Conservation (phyloP, 2,113 vertebrate species). For the Urocolius indicus region DNA sequence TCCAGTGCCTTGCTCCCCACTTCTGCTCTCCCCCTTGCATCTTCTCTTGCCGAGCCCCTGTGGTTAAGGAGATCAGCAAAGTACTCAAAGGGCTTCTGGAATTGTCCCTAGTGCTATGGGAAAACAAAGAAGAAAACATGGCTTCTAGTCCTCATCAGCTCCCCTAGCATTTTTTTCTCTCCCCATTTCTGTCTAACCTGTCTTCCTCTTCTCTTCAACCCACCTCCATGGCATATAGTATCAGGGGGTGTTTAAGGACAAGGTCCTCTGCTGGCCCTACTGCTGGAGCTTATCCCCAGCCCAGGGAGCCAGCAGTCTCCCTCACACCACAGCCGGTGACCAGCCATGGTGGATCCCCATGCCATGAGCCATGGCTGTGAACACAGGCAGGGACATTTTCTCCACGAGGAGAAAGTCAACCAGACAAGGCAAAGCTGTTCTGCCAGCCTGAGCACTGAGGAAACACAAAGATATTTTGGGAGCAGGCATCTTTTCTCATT, state of each 20-base stretch:
- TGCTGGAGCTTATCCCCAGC: neutral
- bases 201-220: neutral
- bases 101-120: neutral
- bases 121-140: neutral
- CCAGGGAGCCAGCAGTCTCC: neutral
- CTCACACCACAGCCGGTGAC: neutral
- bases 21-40: fast-evolving
- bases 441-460: neutral
- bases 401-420: neutral
- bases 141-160: neutral
- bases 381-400: fast-evolving
- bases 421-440: neutral
- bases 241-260: neutral
- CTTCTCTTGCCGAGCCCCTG: neutral
- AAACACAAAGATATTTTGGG: neutral
- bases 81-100: neutral
- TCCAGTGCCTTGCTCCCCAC: fast-evolving
- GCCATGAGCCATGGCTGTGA: neutral
- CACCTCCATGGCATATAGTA: neutral
- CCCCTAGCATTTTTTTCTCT: neutral
- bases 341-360: fast-evolving
- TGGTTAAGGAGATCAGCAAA: neutral
- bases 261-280: neutral
- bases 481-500: neutral
- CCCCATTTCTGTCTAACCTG: neutral